Conservation (phyloP, 2,797 vertebrate genomes). For the Falco concolor region DNA sequence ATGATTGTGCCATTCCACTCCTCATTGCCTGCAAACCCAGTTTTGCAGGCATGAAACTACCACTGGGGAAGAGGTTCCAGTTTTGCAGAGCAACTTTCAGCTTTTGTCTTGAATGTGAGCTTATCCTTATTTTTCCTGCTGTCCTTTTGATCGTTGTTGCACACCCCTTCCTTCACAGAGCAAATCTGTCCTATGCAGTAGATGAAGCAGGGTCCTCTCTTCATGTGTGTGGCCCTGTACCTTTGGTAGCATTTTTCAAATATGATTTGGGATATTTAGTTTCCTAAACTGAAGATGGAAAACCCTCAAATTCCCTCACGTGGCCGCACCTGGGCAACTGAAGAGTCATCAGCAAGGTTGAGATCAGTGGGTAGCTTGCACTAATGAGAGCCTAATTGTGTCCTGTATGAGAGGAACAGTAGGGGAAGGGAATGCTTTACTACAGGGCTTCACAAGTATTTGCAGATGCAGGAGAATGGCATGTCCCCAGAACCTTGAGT, state of each 20-base stretch:
- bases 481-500: neutral
- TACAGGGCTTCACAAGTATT: neutral
- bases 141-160: neutral
- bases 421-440: neutral
- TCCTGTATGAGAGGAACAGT: neutral
- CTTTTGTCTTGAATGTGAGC: neutral
- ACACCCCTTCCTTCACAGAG: neutral
- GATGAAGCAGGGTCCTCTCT: neutral
- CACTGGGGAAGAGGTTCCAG: neutral
- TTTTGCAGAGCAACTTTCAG: neutral
- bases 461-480: neutral
- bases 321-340: neutral
- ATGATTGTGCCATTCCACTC: neutral
- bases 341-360: neutral
- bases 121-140: neutral
- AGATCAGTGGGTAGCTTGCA: neutral
- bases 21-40: neutral
- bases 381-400: neutral
- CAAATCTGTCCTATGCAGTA: neutral
- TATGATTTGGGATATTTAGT: neutral
- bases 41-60: neutral
- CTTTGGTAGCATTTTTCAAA: neutral
- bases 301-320: neutral
- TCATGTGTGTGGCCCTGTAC: neutral
- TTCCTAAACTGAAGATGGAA: neutral